phyloP scores from a whole-genome alignment of 1,140 invertebrate species.

The Laodelphax striatellus region DNA sequence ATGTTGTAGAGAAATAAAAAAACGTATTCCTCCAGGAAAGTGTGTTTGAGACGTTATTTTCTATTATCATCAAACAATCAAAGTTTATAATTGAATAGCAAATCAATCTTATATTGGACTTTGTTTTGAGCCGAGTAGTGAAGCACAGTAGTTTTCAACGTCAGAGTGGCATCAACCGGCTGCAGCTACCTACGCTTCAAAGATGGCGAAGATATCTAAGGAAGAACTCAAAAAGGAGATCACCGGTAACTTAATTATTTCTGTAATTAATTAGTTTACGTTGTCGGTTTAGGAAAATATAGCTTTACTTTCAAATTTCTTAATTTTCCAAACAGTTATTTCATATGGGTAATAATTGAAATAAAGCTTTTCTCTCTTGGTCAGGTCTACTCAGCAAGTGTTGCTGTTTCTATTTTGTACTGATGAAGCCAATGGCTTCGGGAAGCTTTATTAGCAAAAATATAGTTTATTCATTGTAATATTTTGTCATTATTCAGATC shows the following conservation, averaged over 20 bases:
- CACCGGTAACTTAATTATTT: conserved; percentile 40
- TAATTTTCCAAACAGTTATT: neutral
- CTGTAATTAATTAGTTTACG: neutral
- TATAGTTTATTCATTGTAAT: no score
- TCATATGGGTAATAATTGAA: conserved; percentile 29
- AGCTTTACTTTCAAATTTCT: neutral
- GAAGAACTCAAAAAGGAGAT: conserved; percentile 58
- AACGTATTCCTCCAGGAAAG: no score
- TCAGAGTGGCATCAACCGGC: neutral
- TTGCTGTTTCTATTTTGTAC: neutral
- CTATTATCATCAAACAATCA: no score
- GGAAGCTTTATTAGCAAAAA: neutral
- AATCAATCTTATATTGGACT: no score
- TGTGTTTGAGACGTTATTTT: no score
- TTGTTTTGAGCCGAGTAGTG: no score
- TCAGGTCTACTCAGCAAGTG: conserved; percentile 11
- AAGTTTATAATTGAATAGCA: no score
- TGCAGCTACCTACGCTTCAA: conserved; percentile 17
- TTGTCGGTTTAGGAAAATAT: neutral
- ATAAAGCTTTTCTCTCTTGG: conserved; percentile 38
- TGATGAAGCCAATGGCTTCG: neutral
- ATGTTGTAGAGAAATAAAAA: no score
- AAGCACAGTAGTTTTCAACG: no score
- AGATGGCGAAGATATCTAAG: conserved; percentile 54
- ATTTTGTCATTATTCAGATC: neutral